Base-by-base conservation (phyloP, 2,888 invertebrate genomes). In the Tetragonisca angustula region DNA sequence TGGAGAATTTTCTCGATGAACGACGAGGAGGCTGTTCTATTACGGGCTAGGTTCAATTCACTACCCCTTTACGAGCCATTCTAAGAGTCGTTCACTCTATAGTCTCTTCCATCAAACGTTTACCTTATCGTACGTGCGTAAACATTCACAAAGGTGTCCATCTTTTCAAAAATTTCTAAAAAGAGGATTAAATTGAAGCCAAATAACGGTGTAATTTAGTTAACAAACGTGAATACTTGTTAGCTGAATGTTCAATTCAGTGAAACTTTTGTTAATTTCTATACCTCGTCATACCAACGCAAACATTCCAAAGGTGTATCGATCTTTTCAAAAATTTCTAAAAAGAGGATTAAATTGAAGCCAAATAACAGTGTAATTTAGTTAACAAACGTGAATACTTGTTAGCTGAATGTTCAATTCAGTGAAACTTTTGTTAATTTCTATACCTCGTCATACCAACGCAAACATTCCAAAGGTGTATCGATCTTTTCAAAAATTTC, bases 51-150 rank as follows among this genome's bases (percentile, higher is more conserved):
- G 36, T 59, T 61, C 72, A 78, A 84, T 82, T n/a, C 65, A 79
- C 73, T 84, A 69, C 43, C 70, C n/a, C 15, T 73, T 69, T 65
- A 54, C 36, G 83, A 54, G 49, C 21, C 54, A 54, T 76, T 76
- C 83, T 73, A 69, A 76, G 69, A 64, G 36, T 76, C 64, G 65
- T 72, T 83, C 67, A 50, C 2, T 52, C 32, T 52, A 71, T 56
- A 61, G 27, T 72, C 19, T 36, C 43, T 68, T 71, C 21, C 17
- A 27, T 6, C 32, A 36, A 62, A 5, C 36, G 56, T 61, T 76
- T 71, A 49, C 36, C 27, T 69, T 50, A 68, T 69, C 62, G 27
- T 68, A 52, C 32, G 32, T 61, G 32, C 24, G 76, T 27, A 54
- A 70, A 56, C 36, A 52, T 72, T 72, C 49, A 4, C 24, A 4